Base-by-base conservation (phyloP, 1,140 invertebrate species). In the Chlorops oryzae region DNA sequence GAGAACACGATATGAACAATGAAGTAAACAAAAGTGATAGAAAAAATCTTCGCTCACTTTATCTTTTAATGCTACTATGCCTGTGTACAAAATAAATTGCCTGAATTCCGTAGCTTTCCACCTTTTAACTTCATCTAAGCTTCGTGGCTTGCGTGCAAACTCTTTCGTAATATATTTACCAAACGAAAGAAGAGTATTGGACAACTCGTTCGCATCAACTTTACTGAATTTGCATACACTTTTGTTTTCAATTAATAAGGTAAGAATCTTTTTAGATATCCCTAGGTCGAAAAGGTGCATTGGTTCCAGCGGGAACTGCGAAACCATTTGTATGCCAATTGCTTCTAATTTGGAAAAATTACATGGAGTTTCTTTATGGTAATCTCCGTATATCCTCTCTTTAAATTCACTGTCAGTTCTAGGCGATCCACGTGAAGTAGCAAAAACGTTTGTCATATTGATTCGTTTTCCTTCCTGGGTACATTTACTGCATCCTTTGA, bases 91-190 rank as follows among this genome's bases (percentile, higher is more conserved):
- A n/a, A 78, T 43, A 58, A 77, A 75, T 38, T 65, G 55, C 25
- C 74, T 51, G 57, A 73, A 74, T 56, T 77, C 76, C 41, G 74
- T 75, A 9, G 72, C 74, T 58, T 77, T 78, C 71, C 71, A 78
- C 24, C 58, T 47, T 5, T 63, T 56, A 24, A 73, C 13, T 39
- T 76, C 68, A 17, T 41, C 27, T 4, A 77, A 48, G 20, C 49
- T 41, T 45, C 73, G 54, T 12, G 72, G 64, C 51, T 74, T 73
- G 53, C 76, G 44, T 25, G 47, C 47, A 69, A 75, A 77, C 54
- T 77, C 72, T 25, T 10, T 18, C 24, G 74, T 65, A 27, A 68
- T 61, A 34, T 28, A 41, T 32, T 32, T 18, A 6, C 10, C 9
- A 13, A 48, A 25, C 7, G 46, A 48, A n/a, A 13, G 9, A 5